Evolutionary conservation across 2,797 vertebrate genomes (phyloP), one percentile per base, ranked within the genome.

Genomic region (Caiman crocodilus): DNA sequence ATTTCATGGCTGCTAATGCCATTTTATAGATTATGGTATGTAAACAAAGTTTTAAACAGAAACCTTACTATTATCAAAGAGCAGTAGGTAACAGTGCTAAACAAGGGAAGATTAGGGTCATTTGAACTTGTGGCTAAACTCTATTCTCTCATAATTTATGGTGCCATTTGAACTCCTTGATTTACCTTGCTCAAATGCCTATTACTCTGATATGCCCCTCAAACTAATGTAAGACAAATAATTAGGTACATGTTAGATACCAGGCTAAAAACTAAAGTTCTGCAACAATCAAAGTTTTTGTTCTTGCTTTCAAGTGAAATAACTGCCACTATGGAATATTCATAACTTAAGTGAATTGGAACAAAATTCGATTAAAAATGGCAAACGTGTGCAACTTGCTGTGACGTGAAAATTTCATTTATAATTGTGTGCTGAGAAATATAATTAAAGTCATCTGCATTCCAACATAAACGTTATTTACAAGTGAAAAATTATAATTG

Each of bases 381-480:
- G 90, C 56, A 90, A 94, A 42, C 30, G 78, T 42, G 93, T 91
- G 95, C 94, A 96, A 92, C 84, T 94, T 94, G 82, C 87, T 92
- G 79, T 84, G 93, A 95, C 95, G 93, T 96, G 18, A 89, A 95
- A 96, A 84, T 95, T 95, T 84, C 83, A 23, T 88, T 94, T 92
- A 85, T 94, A 96, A 96, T 96, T 95, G 59, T 10, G 28, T 84
- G 56, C 87, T 85, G 59, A 94, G 90, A 94, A 95, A 96, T 82
- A 79, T 67, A 95, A 97, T 96, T 95, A 87, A 97, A 97, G 56
- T 60, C 71, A 96, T 90, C 92, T 93, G 86, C 82, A 92, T 63
- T 94, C 71, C 79, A 90, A 97, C 89, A 95, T 82, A 95, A 97
- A 91, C 56, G 75, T 96, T 97, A 97, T 85, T 97, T 97, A 97